phyloP scores from a whole-genome alignment of 2,888 invertebrate genomes.

The Lasiommata megera region DNA sequence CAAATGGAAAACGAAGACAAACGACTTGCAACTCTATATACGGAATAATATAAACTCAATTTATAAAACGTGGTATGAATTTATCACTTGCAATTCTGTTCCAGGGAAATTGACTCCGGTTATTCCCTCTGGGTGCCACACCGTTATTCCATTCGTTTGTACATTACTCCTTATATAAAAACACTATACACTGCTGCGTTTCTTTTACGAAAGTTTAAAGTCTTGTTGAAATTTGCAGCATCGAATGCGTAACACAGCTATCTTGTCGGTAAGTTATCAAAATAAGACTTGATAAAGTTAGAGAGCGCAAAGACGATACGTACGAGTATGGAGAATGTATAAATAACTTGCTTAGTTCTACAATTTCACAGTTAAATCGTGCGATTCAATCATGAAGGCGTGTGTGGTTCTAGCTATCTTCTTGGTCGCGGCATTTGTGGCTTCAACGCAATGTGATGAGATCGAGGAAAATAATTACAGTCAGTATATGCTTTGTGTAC shows the following conservation, averaged over 20 bases:
- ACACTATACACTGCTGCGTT: constrained; percentile 21
- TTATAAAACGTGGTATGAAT: constrained; percentile 39
- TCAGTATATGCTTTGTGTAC: constrained; percentile 16
- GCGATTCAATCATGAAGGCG: constrained; percentile 48
- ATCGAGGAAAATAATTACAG: constrained; percentile 15
- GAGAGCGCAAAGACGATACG: constrained; percentile 33
- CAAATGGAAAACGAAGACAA: constrained; percentile 22
- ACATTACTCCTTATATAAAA: not conserved
- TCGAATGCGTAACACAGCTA: constrained; percentile 16
- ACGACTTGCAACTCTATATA: constrained; percentile 36
- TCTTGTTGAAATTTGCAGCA: not conserved
- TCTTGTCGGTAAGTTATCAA: constrained; percentile 7
- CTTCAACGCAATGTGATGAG: constrained; percentile 20
- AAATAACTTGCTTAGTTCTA: constrained; percentile 44
- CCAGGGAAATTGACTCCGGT: constrained; percentile 59
- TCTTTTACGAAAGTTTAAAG: not conserved
- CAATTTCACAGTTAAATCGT: constrained; percentile 40
- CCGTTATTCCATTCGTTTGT: not conserved
- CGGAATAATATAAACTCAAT: constrained; percentile 38
- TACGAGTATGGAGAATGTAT: constrained; percentile 43
- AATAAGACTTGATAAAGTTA: constrained; percentile 30
- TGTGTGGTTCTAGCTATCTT: constrained; percentile 43
- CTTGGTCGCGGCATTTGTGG: constrained; percentile 37
- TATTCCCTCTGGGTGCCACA: constrained; percentile 48
- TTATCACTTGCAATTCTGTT: constrained; percentile 55